phyloP scores from a whole-genome alignment of 2,888 invertebrate genomes.

The Phragmatobia fuliginosa region DNA sequence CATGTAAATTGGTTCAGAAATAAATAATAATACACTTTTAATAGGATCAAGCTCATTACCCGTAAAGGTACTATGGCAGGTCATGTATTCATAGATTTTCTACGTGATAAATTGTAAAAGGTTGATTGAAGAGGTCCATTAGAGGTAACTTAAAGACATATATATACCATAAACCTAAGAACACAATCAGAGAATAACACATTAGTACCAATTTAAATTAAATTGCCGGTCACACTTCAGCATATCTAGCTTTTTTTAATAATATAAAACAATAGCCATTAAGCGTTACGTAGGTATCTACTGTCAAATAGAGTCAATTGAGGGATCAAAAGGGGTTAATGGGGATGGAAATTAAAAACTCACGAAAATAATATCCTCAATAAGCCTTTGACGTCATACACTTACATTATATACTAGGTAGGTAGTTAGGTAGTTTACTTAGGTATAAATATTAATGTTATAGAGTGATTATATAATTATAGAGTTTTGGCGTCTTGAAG shows the following conservation, averaged over 20 bases:
- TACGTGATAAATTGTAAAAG: not conserved
- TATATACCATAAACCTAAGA: not conserved
- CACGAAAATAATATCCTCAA: not conserved
- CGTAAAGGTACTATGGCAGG: not conserved
- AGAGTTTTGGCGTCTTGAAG: no score
- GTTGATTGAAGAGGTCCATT: not conserved
- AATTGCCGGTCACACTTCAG: not conserved
- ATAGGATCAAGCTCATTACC: not conserved
- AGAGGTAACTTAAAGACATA: not conserved
- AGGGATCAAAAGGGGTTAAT: slow-evolving; percentile 11
- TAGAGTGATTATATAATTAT: no score
- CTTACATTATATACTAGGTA: not conserved
- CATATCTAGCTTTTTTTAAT: not conserved
- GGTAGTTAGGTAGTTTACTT: not conserved
- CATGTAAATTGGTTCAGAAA: not conserved
- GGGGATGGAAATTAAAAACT: not conserved
- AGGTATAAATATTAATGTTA: no score
- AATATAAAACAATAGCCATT: not conserved
- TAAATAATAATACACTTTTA: not conserved
- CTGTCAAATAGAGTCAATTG: slow-evolving; percentile 9
- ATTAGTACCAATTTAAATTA: not conserved
- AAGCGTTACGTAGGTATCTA: slow-evolving; percentile 2
- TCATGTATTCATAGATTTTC: not conserved
- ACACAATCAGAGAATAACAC: not conserved
- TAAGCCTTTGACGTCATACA: not conserved